Evolutionary conservation across 2,888 invertebrate species (phyloP), one percentile per base, ranked within the genome.

Genomic region (Tineola bisselliella): DNA sequence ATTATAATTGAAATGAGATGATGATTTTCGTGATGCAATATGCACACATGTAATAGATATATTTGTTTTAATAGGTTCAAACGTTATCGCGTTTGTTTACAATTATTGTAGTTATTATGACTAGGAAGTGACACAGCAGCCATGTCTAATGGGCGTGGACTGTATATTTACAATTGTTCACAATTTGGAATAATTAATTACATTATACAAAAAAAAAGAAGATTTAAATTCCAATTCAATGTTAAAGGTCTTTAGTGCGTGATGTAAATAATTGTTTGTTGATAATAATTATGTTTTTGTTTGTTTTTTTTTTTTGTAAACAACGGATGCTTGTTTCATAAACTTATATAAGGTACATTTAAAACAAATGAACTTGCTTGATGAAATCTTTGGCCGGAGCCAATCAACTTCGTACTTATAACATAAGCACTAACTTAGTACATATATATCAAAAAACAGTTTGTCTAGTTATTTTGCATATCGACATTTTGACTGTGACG

Each of bases 21-120:
- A 25, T 25, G 2, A 6, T 38, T 12, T 38, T 38, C 17, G 48
- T 48, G 48, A 48, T 48, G 48, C 48, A 48, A 48, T 48, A 15
- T 48, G 48, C n/a, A 48, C 8, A n/a, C 8, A 3, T 48, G 13
- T 48, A 13, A 13, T 8, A 48, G 48, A 48, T 48, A 48, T n/a
- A n/a, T n/a, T 48, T 48, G 48, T 48, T 48, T 48, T 48, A n/a
- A n/a, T 48, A 15, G n/a, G 48, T 15, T 48, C 13, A 48, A 48
- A 48, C 15, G 13, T 48, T 48, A 48, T 48, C 48, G 48, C 48
- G 8, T 17, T n/a, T 48, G 48, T 48, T 48, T 48, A 48, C 38
- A 38, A 38, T 25, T 38, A 38, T 38, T 12, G 10, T n/a, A 38
- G 2, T 48, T 17, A 13, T 48, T 48, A 48, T 48, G 8, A n/a